Evolutionary conservation across 2,797 vertebrate species (phyloP), one percentile per base, ranked within the genome.

Genomic region (Alca torda): DNA sequence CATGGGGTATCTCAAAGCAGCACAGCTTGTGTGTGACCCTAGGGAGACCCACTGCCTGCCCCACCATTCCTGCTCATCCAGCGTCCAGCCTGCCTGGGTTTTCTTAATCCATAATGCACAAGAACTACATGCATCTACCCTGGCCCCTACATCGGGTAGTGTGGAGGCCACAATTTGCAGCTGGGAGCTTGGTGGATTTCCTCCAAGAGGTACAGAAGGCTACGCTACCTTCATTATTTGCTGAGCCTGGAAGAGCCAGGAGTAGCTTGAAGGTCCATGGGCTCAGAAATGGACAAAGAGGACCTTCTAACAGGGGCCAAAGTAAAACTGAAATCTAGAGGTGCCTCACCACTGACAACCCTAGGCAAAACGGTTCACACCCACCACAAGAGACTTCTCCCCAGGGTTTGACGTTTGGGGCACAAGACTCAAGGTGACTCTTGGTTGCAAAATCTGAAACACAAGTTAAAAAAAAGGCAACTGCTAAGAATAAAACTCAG

Each of bases 111-210:
- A 5, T 31, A 26, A 2, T 11, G 74, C n/a, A 54, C 18, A 41
- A 59, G 80, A 60, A 41, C 39, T 43, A 2, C 13, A 41, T 19
- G 19, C 16, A 51, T n/a, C 53, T 43, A 35, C 23, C 46, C 24
- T 54, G 69, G 37, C 39, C 78, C 18, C 51, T 30, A 1, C 5
- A 9, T 3, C 0, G 1, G 37, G 46, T 25, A 31, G n/a, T 24
- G 25, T 25, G 39, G 45, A 87, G 70, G 28, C 46, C 60, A 65
- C 33, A 13, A 28, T 50, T 65, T 60, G 63, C 21, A 56, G 54
- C 16, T 57, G 68, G 43, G 31, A 73, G 45, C 31, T 30, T 15
- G 41, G 72, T 0, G 16, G 50, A 74, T 19, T 21, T 88, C 64
- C 64, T 69, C 19, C 39, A 41, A 60, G 65, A 70, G 43, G 24